phyloP scores from a whole-genome alignment of 1,140 invertebrate species.

The Formica exsecta region DNA sequence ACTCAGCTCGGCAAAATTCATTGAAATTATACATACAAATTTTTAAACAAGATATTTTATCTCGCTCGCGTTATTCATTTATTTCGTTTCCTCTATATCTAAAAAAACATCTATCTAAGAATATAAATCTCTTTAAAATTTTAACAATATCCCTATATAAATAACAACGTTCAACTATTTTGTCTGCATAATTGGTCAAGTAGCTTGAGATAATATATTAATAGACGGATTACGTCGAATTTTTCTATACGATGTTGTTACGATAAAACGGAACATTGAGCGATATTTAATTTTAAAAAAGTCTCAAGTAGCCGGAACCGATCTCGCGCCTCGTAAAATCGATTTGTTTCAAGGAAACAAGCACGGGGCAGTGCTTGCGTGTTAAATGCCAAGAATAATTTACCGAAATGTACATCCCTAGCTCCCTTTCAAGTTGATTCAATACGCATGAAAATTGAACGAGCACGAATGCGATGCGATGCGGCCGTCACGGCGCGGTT shows the following conservation, averaged over 20 bases:
- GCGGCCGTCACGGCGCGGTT: constrained; percentile 45
- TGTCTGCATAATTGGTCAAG: too few relatives aligned
- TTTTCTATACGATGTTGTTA: too few relatives aligned
- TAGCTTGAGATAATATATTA: too few relatives aligned
- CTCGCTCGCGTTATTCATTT: neutral
- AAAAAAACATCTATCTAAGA: neutral
- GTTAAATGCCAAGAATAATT: constrained; percentile 64
- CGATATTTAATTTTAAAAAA: too few relatives aligned
- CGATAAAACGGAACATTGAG: too few relatives aligned
- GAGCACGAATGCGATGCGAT: constrained; percentile 28
- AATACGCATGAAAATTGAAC: constrained; percentile 59
- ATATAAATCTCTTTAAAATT: neutral
- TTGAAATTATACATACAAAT: neutral
- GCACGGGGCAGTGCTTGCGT: neutral
- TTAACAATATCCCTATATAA: neutral
- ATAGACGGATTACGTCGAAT: too few relatives aligned
- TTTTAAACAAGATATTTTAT: neutral
- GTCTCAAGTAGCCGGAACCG: too few relatives aligned
- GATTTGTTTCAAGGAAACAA: constrained; percentile 13
- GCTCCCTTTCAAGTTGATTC: constrained; percentile 25
- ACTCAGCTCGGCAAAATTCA: neutral
- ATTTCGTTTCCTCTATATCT: neutral
- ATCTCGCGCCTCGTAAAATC: constrained; percentile 1
- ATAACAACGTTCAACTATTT: neutral
- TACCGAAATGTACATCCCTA: constrained; percentile 28